Percentiles rank a stretch among this genome's conserved stretches.
Evolutionary conservation across 1,140 invertebrate species (phyloP).

Genomic region (Parasteatoda tepidariorum): DNA sequence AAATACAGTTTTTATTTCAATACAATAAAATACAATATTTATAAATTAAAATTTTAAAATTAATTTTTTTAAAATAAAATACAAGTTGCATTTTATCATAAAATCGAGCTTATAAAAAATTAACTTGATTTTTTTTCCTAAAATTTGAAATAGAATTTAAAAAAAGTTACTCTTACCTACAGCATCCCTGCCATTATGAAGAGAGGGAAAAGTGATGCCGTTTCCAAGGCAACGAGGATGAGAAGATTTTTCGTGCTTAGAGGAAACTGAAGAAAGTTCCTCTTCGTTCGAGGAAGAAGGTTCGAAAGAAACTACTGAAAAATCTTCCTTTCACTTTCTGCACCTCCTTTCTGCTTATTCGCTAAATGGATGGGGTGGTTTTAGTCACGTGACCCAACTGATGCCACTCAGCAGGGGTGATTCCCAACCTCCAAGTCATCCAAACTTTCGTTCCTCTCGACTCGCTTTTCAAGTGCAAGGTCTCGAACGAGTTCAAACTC

Average conservation of each 20-base stretch:
- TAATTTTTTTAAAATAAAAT: too few species aligned
- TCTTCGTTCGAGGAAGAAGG: not conserved
- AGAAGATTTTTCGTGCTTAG: not conserved
- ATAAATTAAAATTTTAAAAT: too few species aligned
- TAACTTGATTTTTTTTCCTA: too few species aligned
- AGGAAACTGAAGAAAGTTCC: not conserved
- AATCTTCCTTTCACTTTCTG: constrained; percentile 43
- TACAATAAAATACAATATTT: too few species aligned
- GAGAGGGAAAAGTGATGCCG: not conserved
- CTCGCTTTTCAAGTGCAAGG: not conserved
- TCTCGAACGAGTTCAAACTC: not conserved
- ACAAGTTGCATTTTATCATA: too few species aligned
- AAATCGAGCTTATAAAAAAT: too few species aligned
- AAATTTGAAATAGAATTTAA: too few species aligned
- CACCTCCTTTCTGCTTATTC: constrained; percentile 5
- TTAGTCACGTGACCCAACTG: constrained; percentile 35
- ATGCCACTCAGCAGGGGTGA: not conserved
- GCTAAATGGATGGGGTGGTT: constrained; percentile 35
- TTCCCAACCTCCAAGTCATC: constrained; percentile 4
- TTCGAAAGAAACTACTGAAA: constrained; percentile 10
- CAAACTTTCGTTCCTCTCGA: too few species aligned
- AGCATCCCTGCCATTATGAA: not conserved
- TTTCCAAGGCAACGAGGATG: constrained; percentile 34
- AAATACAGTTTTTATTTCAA: too few species aligned
- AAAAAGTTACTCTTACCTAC: not conserved